Evolutionary conservation across 2,113 vertebrate species (phyloP).

Genomic region (Hucho hucho): DNA sequence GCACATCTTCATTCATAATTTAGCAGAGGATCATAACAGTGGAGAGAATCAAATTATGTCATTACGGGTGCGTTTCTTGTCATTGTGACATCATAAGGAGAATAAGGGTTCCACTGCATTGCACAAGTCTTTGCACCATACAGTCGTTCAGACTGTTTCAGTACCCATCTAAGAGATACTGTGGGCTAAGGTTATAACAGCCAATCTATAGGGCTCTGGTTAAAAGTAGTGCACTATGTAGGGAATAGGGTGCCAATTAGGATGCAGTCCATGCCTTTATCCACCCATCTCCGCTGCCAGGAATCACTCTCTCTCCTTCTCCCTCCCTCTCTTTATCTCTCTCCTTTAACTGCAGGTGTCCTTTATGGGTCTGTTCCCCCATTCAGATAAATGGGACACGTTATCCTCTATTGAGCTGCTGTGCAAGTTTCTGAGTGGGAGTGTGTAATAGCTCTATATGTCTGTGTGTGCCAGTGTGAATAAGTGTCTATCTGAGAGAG

Average conservation of each 20-base stretch:
- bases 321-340: background rate
- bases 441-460: background rate
- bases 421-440: background rate
- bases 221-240: background rate
- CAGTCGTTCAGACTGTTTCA: background rate
- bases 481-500: conserved; percentile 2
- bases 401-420: background rate
- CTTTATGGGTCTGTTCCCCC: background rate
- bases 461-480: background rate
- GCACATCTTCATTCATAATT: background rate
- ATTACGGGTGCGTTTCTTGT: background rate
- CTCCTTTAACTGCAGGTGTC: conserved; percentile 6
- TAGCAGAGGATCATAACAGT: background rate
- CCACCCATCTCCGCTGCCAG: background rate
- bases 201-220: background rate
- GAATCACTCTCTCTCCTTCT: background rate
- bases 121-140: background rate
- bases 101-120: background rate
- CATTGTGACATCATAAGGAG: background rate
- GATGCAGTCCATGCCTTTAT: too few relatives aligned
- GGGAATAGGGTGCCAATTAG: too few relatives aligned
- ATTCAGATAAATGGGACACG: background rate
- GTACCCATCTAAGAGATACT: background rate
- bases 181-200: background rate
- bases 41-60: background rate